Percentiles rank a stretch among this genome's conserved stretches.
phyloP scores from a whole-genome alignment of 2,888 invertebrate genomes.

The Tolmerus cingulatus region DNA sequence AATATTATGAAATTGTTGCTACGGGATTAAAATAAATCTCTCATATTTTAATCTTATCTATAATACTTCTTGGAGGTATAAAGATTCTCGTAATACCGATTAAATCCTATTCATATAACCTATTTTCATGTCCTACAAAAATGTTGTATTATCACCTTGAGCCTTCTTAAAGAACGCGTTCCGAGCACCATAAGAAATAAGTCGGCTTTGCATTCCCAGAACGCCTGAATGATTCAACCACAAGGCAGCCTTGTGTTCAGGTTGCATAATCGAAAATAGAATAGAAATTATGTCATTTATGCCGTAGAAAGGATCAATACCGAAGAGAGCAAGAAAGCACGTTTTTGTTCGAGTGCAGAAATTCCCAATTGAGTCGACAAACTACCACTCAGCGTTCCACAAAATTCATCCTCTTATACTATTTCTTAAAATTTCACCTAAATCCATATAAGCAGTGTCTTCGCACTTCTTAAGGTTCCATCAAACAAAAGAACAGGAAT shows the following conservation, averaged over 20 bases:
- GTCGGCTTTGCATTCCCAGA: neutral
- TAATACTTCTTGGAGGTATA: neutral
- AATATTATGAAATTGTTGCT: too few relatives aligned
- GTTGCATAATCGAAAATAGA: neutral
- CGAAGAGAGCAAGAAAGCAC: neutral
- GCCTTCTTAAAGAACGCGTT: neutral
- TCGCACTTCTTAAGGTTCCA: neutral
- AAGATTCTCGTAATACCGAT: neutral
- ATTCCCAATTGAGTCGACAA: neutral
- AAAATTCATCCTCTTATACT: neutral
- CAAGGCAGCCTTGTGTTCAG: neutral
- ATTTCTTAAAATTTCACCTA: neutral
- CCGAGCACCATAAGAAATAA: neutral
- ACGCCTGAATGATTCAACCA: neutral
- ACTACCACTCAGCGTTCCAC: neutral
- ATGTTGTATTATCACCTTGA: neutral
- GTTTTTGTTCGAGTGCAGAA: neutral
- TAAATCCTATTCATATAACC: neutral
- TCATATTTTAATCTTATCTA: neutral
- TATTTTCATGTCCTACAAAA: neutral
- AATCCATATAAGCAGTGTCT: neutral
- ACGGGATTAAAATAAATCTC: too few relatives aligned
- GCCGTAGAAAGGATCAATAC: neutral
- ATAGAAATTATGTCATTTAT: neutral
- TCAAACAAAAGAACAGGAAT: neutral